Evolutionary conservation across 2,113 vertebrate species (phyloP).

Genomic region (Upupa epops): DNA sequence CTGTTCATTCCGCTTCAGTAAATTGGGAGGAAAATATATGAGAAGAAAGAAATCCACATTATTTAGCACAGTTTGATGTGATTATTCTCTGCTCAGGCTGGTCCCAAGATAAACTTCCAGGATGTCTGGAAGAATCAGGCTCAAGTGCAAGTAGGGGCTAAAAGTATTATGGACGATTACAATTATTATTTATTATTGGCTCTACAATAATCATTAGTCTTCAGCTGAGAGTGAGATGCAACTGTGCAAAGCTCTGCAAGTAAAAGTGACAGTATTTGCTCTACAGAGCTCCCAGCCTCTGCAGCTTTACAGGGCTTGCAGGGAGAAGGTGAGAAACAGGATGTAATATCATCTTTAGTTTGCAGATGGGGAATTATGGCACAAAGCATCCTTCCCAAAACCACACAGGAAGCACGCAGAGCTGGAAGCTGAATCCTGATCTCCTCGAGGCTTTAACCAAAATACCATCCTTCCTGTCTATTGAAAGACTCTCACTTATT

Average conservation of each 20-base stretch:
- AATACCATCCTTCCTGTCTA: conserved; percentile 58
- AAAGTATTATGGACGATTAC: conserved; percentile 6
- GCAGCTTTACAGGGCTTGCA: conserved; percentile 59
- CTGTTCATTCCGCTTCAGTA: conserved; percentile 40
- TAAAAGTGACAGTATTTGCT: conserved; percentile 45
- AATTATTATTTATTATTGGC: conserved; percentile 25
- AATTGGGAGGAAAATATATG: conserved; percentile 10
- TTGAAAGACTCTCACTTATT: conserved; percentile 1
- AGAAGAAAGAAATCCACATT: conserved; percentile 29
- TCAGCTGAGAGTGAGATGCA: background rate
- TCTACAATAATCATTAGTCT: conserved; percentile 3
- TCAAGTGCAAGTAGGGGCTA: background rate
- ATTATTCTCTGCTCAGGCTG: conserved; percentile 38
- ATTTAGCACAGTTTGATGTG: conserved; percentile 48
- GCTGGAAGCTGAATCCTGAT: conserved; percentile 52
- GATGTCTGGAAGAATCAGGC: conserved; percentile 41
- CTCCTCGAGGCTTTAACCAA: conserved; percentile 57
- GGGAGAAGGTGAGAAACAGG: conserved; percentile 67
- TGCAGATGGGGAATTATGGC: conserved; percentile 67
- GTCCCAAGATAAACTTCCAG: conserved; percentile 60
- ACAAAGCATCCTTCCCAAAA: conserved; percentile 66
- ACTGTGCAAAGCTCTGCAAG: background rate
- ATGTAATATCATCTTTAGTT: conserved; percentile 68
- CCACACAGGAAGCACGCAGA: conserved; percentile 62
- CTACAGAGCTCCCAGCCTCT: conserved; percentile 27